Evolutionary conservation across 2,113 vertebrate genomes (phyloP), one percentile per base, ranked within the genome.

Genomic region (Pandion haliaetus): DNA sequence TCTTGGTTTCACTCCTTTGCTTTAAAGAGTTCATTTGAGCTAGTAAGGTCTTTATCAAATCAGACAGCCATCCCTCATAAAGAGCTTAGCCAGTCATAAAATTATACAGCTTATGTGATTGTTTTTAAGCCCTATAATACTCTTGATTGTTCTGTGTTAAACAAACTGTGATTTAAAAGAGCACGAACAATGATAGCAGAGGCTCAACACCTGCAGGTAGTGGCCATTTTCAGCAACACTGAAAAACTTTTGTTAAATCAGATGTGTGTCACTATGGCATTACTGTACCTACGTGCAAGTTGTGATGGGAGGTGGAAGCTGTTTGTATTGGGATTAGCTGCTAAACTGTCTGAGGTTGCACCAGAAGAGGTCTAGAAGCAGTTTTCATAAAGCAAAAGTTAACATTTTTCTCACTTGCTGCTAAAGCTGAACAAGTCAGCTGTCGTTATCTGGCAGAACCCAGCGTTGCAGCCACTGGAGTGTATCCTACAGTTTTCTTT

Each of bases 81-180:
- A 97, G 67, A 38, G 96, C 90, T 86, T 95, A 94, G 63, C 78
- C 42, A 32, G 93, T 72, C 88, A 92, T 97, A 89, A 95, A 95
- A 88, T 50, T 61, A 82, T 90, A 83, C 85, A 58, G 89, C 73
- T 97, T 93, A 92, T 97, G 73, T 95, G 94, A 98, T 97, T 96
- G 97, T 97, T 98, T 97, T 97, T 98, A 98, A 98, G 97, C 97
- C 97, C 82, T 95, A 52, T 96, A 96, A 97, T 94, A 89, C 92
- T 65, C 96, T 62, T 98, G 98, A 98, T 98, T 97, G 96, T 97
- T 91, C 34, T 21, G 2, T 26, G 95, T 96, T 97, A 98, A 98
- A 98, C 97, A 98, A 98, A 98, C 97, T 98, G 78, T 95, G 95
- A 98, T 97, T 97, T 96, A 88, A 93, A 84, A 97, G 91, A 94